Evolutionary conservation across 2,797 vertebrate species (phyloP), one percentile per base, ranked within the genome.

Genomic region (Synanceia verrucosa): DNA sequence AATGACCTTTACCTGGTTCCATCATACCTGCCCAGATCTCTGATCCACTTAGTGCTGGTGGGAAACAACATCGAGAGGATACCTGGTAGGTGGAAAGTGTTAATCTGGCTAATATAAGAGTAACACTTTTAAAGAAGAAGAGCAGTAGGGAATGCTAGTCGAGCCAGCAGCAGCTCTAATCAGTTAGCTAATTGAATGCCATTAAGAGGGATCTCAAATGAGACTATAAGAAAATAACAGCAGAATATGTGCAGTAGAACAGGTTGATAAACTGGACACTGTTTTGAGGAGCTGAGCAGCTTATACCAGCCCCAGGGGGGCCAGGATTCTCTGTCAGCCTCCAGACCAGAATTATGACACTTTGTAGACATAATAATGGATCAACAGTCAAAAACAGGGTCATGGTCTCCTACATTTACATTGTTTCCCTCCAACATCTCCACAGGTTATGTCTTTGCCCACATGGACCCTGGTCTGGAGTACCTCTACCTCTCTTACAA

Each of bases 401-500:
- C 11, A 29, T 21, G 31, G n/a, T 26, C 29, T 56, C 11, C n/a
- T 6, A 29, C 3, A 10, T 14, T 60, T 21, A 53, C 16, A 36
- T 0, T 21, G 7, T 70, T 28, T 64, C 8, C 12, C 68, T 24
- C 19, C 12, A 33, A 64, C 13, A 31, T 66, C 21, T 68, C 4
- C 24, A 9, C 64, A 93, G 98, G 97, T 61, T 99, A 94, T 0
- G 96, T 98, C 60, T 98, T 99, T 46, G 98, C 95, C 52, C 98
- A 99, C 83, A 95, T 99, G 97, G 90, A 94, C 4, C 98, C 97
- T 0, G 98, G 98, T 13, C 81, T 99, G 16, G 96, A 99, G 89
- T 98, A 97, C 43, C 94, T 99, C 55, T 99, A 99, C 84, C 94
- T 99, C 33, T 99, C 98, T 33, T 96, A 94, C 84, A 99, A 99